A percentile compares a stretch with the other conserved stretches of the same genome.
These are phyloP conservation scores for Rutpela maculata DNA, from an alignment of 2,888 invertebrate species.

Conservation along the genomic window DNA sequence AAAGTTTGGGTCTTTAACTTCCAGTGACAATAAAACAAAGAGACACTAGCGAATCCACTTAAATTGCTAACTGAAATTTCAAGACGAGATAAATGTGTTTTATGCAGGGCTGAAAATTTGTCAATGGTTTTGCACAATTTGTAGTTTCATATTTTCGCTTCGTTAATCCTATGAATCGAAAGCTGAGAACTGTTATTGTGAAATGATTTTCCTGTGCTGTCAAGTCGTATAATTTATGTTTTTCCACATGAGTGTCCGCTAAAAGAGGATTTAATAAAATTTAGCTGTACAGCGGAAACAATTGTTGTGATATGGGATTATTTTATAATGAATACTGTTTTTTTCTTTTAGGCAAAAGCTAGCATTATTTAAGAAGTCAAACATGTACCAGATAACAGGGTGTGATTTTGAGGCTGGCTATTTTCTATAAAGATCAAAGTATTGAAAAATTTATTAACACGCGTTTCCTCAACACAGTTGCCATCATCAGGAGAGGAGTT, in stretches of 20 bases:
- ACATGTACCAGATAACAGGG: too few relatives aligned
- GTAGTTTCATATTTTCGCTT: conserved; percentile 7
- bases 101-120: neutral
- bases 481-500: too few relatives aligned
- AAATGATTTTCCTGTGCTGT: neutral
- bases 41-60: neutral
- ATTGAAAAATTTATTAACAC: too few relatives aligned
- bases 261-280: neutral
- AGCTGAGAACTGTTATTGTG: neutral
- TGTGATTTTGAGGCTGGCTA: too few relatives aligned
- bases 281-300: neutral
- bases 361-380: too few relatives aligned
- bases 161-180: neutral
- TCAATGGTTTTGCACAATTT: conserved; percentile 2
- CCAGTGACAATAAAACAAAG: conserved; percentile 1
- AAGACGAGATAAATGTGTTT: conserved; percentile 1
- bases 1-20: conserved; percentile 3
- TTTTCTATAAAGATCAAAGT: too few relatives aligned
- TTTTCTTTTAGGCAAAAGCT: too few relatives aligned
- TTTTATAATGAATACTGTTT: too few relatives aligned
- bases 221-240: neutral
- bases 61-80: conserved; percentile 1
- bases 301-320: neutral
- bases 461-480: too few relatives aligned
- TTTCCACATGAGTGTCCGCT: neutral